Conservation (phyloP, 2,113 vertebrate species). For the Vanacampus margaritifer region DNA sequence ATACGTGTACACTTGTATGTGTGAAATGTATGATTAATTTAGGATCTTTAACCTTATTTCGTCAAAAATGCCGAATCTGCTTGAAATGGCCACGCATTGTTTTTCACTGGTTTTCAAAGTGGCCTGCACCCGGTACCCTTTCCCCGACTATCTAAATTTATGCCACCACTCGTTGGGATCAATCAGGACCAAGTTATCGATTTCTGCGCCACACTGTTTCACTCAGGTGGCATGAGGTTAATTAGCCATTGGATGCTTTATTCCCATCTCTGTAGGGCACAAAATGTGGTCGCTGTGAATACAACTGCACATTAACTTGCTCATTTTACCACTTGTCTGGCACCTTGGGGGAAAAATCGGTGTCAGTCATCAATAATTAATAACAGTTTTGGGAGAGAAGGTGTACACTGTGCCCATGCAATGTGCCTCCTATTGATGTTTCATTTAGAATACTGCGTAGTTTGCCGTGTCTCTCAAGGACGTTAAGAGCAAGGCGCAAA, state of each 20-base stretch:
- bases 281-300: constrained; percentile 33
- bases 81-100: no score
- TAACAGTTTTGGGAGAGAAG: not conserved
- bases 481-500: constrained; percentile 22
- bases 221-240: constrained; percentile 53
- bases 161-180: constrained; percentile 27
- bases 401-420: constrained; percentile 13
- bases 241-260: constrained; percentile 56
- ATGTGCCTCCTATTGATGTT: constrained; percentile 33
- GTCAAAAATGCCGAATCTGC: no score
- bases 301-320: constrained; percentile 22
- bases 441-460: constrained; percentile 8
- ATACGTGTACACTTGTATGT: no score
- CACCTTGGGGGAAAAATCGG: not conserved
- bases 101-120: no score
- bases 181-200: constrained; percentile 62
- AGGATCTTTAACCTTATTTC: not conserved
- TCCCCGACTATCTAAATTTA: constrained; percentile 36
- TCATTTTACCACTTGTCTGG: not conserved
- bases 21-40: no score
- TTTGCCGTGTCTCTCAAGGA: constrained; percentile 14
- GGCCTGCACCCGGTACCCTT: no score
- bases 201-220: constrained; percentile 57
- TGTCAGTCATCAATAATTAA: not conserved
- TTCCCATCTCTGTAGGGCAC: constrained; percentile 43